These are phyloP conservation scores for Lepisosteus osseus DNA, from an alignment of 2,113 vertebrate genomes.

Conservation along the genomic window DNA sequence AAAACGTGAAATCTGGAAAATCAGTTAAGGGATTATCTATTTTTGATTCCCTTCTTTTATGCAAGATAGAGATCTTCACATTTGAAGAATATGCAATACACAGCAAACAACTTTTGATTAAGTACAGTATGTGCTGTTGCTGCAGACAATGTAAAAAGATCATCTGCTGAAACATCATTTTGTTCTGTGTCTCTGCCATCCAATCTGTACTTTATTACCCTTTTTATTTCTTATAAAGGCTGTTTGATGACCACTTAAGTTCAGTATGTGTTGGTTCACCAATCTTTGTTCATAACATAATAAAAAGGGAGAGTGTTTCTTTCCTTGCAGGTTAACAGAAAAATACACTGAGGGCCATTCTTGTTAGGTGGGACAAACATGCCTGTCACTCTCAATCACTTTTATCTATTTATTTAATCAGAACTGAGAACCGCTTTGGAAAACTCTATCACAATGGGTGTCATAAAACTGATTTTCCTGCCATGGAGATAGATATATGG, in stretches of 20 bases:
- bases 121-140: background rate
- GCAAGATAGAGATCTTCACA: too few species aligned
- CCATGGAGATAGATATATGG: background rate
- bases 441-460: slow-evolving; percentile 1
- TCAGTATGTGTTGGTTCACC: background rate
- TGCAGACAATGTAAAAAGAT: background rate
- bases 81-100: background rate
- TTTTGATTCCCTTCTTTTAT: too few species aligned
- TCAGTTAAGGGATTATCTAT: too few species aligned
- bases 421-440: background rate
- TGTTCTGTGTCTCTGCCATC: background rate
- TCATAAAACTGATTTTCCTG: background rate
- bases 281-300: slow-evolving; percentile 2
- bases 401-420: slow-evolving; percentile 4
- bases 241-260: background rate
- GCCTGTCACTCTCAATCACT: background rate
- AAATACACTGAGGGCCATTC: slow-evolving; percentile 1
- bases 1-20: too few species aligned
- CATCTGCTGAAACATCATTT: background rate
- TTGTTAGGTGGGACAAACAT: background rate
- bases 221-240: slow-evolving; percentile 5
- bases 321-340: background rate
- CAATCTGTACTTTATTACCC: slow-evolving; percentile 1
- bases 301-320: slow-evolving; percentile 1
- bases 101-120: background rate